A percentile compares a stretch with the other conserved stretches of the same genome.
Conservation (phyloP, 2,113 vertebrate genomes). For the Tamias sibiricus region DNA sequence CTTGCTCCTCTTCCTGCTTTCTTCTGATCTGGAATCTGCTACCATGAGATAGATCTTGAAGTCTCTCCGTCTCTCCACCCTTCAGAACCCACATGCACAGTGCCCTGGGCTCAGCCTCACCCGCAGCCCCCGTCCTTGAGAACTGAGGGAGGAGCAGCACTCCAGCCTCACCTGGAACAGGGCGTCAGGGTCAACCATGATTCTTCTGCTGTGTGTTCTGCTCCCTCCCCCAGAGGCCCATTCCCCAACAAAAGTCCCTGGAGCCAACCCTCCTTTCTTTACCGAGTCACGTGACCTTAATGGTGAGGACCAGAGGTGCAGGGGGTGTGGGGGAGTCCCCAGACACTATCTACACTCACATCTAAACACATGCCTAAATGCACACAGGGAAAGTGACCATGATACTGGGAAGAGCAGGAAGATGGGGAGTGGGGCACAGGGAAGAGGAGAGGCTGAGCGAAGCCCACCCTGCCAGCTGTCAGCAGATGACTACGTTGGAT, state of each 20-base stretch:
- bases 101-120: not conserved
- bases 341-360: not conserved
- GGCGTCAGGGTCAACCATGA: not conserved
- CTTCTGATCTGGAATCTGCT: not conserved
- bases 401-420: not conserved
- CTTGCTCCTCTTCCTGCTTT: not conserved
- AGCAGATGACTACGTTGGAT: not conserved
- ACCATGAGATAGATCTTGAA: not conserved
- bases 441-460: not conserved
- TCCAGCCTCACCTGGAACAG: not conserved
- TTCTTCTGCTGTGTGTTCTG: rapidly evolving
- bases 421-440: rapidly evolving
- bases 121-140: not conserved
- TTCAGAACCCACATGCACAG: not conserved
- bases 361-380: not conserved
- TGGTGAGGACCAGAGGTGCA: not conserved
- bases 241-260: not conserved
- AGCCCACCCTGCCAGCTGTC: not conserved
- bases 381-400: not conserved
- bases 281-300: not conserved
- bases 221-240: rapidly evolving
- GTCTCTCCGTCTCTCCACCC: not conserved
- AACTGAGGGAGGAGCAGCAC: not conserved
- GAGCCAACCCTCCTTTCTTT: not conserved
- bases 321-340: too few species aligned